Evolutionary conservation across 2,888 invertebrate genomes (phyloP), one percentile per base, ranked within the genome.

Genomic region (Cephus pulcher): DNA sequence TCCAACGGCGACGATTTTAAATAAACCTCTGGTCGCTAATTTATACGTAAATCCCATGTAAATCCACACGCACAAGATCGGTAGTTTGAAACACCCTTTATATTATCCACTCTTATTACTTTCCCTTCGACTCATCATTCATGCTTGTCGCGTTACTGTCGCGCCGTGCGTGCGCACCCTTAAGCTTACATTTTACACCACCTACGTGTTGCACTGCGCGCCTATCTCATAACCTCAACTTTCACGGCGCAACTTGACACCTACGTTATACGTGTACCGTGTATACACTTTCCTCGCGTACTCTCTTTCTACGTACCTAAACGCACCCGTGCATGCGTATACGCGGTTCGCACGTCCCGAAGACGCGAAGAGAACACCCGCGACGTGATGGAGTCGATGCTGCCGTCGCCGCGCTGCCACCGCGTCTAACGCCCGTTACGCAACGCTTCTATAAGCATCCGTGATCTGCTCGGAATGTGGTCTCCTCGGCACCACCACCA

Each of bases 391-490:
- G 30, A 69, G 77, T n/a, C 78, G 75, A 78, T 74, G 75, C 77
- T 75, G 76, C 82, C 81, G 82, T 80, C 84, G 84, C 85, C 81
- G 56, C 56, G 82, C 85, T 86, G 82, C 84, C 86, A 84, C 84
- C 86, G 56, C 56, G 87, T 83, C 86, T 83, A 82, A 86, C 85
- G 84, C 74, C 77, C 85, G 89, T 91, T 91, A 91, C 91, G 90
- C 89, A 91, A 91, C 87, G 89, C 86, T 91, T 91, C 91, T 91
- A 91, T 91, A 90, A 91, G 90, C 91, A 91, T 91, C 90, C 89
- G 88, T 89, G 89, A 89, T 89, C 89, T 90, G 88, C 89, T 87
- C 87, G 88, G 90, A 90, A 90, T 89, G 88, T 88, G 85, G 84
- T 87, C 79, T 77, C 74, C 73, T 78, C 75, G 37, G 73, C 33